Evolutionary conservation across 2,113 vertebrate genomes (phyloP).

Genomic region (Stegostoma tigrinum): DNA sequence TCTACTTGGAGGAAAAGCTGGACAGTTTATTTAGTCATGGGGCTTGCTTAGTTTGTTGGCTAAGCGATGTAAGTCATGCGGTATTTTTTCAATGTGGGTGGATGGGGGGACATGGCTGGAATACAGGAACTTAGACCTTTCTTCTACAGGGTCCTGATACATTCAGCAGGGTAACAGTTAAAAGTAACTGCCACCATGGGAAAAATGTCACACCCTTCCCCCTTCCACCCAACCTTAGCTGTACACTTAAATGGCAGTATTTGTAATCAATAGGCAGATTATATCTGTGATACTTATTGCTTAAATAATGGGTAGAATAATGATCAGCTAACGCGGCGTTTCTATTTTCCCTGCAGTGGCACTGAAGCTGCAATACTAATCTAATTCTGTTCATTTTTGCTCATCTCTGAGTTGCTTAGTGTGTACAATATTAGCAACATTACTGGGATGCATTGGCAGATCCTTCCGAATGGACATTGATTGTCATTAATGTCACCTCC

Average conservation of each 20-base stretch:
- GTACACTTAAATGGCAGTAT: conserved; percentile 45
- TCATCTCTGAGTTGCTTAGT: conserved; percentile 40
- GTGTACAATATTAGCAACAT: conserved; percentile 28
- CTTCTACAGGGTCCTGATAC: not conserved
- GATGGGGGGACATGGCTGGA: not conserved
- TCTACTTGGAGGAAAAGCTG: not conserved
- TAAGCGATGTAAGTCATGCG: not conserved
- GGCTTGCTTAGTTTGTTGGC: not conserved
- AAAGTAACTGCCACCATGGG: not conserved
- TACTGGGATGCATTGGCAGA: conserved; percentile 45
- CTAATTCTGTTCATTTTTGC: conserved; percentile 45
- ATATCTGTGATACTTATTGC: conserved; percentile 50
- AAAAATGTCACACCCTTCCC: not conserved
- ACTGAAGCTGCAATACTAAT: conserved; percentile 42
- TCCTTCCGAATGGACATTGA: conserved; percentile 48
- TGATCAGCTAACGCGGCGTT: conserved; percentile 47
- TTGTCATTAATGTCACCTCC: conserved; percentile 43
- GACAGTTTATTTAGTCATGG: not conserved
- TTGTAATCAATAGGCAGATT: conserved; percentile 51
- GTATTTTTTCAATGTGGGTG: not conserved
- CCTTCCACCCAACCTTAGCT: not conserved
- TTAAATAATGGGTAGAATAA: conserved; percentile 43
- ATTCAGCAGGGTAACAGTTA: not conserved
- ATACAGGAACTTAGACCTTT: not conserved
- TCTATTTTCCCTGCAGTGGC: conserved; percentile 41